Evolutionary conservation across 2,888 invertebrate species (phyloP).

Genomic region (Drosophila suboccidentalis): DNA sequence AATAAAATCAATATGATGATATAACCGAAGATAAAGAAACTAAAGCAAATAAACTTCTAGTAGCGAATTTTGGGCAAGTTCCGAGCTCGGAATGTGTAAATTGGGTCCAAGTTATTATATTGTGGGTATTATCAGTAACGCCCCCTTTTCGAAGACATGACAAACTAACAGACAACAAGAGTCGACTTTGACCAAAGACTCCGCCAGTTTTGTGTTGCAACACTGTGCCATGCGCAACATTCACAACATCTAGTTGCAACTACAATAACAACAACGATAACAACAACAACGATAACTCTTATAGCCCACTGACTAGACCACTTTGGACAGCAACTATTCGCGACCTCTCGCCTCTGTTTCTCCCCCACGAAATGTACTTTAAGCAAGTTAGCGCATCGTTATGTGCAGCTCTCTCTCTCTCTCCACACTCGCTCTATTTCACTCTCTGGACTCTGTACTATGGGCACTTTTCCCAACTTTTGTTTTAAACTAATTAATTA

Average conservation of each 20-base stretch:
- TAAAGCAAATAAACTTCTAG: neutral
- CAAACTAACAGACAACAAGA: conserved; percentile 20
- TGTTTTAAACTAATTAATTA: too few relatives aligned
- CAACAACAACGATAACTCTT: conserved; percentile 15
- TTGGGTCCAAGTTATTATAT: conserved; percentile 30
- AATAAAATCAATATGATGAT: neutral
- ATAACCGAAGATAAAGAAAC: neutral
- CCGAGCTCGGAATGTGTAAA: conserved; percentile 1
- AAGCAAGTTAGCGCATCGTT: conserved; percentile 65
- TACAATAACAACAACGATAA: conserved; percentile 1
- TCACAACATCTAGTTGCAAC: conserved; percentile 16
- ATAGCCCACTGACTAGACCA: conserved; percentile 38
- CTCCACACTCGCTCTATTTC: too few relatives aligned
- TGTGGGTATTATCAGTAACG: conserved; percentile 35
- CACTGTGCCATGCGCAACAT: conserved; percentile 29
- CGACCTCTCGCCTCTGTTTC: conserved; percentile 5
- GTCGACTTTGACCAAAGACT: conserved; percentile 24
- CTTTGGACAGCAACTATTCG: conserved; percentile 24
- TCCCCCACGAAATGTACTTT: conserved; percentile 50
- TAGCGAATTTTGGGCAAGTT: conserved; percentile 1
- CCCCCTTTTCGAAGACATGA: conserved; percentile 29
- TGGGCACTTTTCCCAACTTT: neutral
- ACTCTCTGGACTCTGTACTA: neutral
- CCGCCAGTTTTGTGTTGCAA: conserved; percentile 57
- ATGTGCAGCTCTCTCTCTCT: conserved; percentile 27